phyloP scores from a whole-genome alignment of 2,113 vertebrate species.

The Shinisaurus crocodilurus region DNA sequence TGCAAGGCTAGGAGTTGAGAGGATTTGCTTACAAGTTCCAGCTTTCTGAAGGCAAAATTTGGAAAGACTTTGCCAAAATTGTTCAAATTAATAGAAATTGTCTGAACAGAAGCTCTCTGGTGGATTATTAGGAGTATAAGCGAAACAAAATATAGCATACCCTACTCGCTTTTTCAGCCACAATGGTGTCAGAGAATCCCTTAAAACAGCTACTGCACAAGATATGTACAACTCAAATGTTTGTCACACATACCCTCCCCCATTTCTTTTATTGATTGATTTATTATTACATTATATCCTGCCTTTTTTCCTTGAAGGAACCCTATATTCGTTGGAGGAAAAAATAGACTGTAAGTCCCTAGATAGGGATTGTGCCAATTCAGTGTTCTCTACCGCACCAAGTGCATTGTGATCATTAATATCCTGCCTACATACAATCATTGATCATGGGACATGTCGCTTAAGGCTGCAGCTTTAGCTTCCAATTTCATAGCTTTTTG shows the following conservation, averaged over 20 bases:
- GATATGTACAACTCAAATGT: constrained; percentile 31
- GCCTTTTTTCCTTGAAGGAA: no score
- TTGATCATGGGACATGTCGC: not conserved
- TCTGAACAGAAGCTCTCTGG: constrained; percentile 47
- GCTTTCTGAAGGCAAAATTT: constrained; percentile 64
- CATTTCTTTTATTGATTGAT: not conserved
- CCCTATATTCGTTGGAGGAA: no score
- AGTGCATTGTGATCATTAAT: not conserved
- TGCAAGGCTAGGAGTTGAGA: constrained; percentile 39
- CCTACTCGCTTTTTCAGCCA: constrained; percentile 29
- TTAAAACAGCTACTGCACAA: constrained; percentile 47
- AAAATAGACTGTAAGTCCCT: not conserved
- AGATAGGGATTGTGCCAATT: not conserved
- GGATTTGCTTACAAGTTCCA: constrained; percentile 54
- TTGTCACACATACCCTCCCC: not conserved
- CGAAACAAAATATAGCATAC: constrained; percentile 51
- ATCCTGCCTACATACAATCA: no score
- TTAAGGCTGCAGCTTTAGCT: no score
- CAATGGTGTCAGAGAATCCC: constrained; percentile 22
- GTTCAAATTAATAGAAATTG: constrained; percentile 49
- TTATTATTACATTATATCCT: no score
- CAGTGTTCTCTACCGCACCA: not conserved
- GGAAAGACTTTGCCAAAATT: constrained; percentile 39
- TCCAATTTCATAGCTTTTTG: no score
- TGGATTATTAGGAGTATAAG: constrained; percentile 59